phyloP scores from a whole-genome alignment of 2,113 vertebrate genomes.

The Paradisaea rubra region DNA sequence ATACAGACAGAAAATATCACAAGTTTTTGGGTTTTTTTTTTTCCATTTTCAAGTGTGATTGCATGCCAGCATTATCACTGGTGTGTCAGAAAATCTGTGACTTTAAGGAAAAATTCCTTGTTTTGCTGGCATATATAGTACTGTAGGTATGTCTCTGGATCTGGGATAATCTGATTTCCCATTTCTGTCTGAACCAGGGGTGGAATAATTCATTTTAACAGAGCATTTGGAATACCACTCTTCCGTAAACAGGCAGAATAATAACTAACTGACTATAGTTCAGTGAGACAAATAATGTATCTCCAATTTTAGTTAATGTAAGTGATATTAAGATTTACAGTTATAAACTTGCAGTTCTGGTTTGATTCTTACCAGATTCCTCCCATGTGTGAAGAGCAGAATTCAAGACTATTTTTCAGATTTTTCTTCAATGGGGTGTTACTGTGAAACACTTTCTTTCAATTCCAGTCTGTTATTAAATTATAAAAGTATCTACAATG shows the following conservation, averaged over 20 bases:
- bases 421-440: background rate
- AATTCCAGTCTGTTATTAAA: background rate
- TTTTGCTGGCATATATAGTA: background rate
- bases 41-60: background rate
- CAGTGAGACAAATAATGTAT: background rate
- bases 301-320: background rate
- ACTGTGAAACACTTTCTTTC: background rate
- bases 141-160: background rate
- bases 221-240: background rate
- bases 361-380: background rate
- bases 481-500: background rate
- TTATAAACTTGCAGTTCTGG: background rate
- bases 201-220: background rate
- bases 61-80: background rate
- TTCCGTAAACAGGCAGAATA: background rate
- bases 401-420: background rate
- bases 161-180: background rate
- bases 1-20: background rate
- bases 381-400: background rate
- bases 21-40: background rate
- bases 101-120: background rate
- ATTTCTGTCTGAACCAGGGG: background rate
- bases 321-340: background rate
- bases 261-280: background rate
- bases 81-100: background rate